Conservation (phyloP, 1,140 invertebrate genomes). For the Macrobrachium nipponense region DNA sequence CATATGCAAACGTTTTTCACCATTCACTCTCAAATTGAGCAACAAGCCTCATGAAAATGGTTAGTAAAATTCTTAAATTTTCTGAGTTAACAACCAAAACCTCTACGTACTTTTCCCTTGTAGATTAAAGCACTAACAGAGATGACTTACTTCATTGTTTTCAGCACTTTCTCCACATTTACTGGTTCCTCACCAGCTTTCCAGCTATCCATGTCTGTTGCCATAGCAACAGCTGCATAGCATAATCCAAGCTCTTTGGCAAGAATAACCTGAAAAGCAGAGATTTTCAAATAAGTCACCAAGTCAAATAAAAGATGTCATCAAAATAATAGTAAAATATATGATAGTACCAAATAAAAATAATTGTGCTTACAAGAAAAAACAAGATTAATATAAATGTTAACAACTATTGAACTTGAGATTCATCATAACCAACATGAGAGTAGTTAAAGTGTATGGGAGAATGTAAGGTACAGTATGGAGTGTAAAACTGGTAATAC, state of each 20-base stretch:
- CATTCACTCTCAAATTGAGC: no score
- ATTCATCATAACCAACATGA: no score
- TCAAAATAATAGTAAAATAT: neutral
- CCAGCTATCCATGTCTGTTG: conserved; percentile 99
- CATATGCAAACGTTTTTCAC: no score
- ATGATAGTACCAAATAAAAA: neutral
- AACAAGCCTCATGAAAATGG: no score
- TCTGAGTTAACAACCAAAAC: neutral
- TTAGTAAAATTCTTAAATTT: no score
- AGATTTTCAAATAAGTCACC: neutral
- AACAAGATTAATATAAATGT: no score
- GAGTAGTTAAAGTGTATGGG: no score
- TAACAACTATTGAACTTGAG: no score
- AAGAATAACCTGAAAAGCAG: conserved; percentile 79
- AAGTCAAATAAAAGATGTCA: neutral
- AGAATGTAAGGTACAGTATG: no score
- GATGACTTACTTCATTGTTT: conserved; percentile 73
- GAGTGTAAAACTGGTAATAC: no score
- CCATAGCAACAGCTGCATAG: conserved; percentile 91
- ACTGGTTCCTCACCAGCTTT: conserved; percentile 79
- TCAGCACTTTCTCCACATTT: conserved; percentile 77
- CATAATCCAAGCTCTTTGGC: conserved; percentile 95
- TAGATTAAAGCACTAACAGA: neutral
- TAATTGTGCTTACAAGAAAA: no score
- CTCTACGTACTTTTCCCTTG: neutral